phyloP scores from a whole-genome alignment of 1,140 invertebrate genomes.

The Akabosia matsudoensis region DNA sequence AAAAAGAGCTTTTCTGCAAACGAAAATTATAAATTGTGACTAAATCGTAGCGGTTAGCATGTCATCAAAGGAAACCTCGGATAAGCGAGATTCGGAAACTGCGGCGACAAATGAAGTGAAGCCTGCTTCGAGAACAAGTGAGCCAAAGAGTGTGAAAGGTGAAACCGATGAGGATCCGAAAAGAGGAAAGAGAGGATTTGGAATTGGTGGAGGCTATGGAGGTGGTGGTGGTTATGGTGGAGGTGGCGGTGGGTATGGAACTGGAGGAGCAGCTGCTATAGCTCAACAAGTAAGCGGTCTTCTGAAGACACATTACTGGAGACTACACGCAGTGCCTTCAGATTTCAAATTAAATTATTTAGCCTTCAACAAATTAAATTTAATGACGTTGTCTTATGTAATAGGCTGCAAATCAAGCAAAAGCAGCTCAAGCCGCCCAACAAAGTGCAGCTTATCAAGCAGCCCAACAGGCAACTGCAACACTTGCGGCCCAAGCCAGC shows the following conservation, averaged over 20 bases:
- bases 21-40: background rate
- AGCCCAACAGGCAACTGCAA: slow-evolving; percentile 41
- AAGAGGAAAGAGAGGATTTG: slow-evolving; percentile 42
- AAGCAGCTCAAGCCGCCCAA: slow-evolving; percentile 42
- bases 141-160: background rate
- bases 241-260: slow-evolving; percentile 30
- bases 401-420: slow-evolving; percentile 44
- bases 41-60: background rate
- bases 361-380: too few relatives aligned
- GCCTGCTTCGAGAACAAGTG: background rate
- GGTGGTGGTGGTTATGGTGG: slow-evolving; percentile 27
- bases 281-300: slow-evolving; percentile 38
- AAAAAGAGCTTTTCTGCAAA: background rate
- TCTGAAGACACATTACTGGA: background rate
- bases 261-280: slow-evolving; percentile 41
- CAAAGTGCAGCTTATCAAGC: slow-evolving; percentile 36
- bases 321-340: too few relatives aligned
- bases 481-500: slow-evolving; percentile 37
- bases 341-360: too few relatives aligned
- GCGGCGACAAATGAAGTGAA: background rate
- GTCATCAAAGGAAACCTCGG: background rate
- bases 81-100: background rate
- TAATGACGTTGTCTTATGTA: too few relatives aligned
- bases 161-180: slow-evolving; percentile 10
- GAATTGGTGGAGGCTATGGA: slow-evolving; percentile 1